Evolutionary conservation across 2,888 invertebrate species (phyloP).

Genomic region (Drosophila aldrichi): DNA sequence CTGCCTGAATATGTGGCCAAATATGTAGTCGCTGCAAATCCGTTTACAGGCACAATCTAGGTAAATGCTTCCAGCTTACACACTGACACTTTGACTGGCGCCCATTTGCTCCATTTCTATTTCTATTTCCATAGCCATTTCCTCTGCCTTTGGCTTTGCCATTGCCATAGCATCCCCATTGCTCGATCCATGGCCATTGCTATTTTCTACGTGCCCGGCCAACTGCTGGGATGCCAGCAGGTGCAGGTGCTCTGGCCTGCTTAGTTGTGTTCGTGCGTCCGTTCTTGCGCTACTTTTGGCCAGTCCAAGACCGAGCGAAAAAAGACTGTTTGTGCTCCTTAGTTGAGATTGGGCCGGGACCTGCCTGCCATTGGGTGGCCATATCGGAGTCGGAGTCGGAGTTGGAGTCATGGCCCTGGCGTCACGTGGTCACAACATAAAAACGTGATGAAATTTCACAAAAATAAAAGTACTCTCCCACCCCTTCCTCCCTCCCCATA

Average conservation of each 20-base stretch:
- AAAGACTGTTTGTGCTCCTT: conserved; percentile 39
- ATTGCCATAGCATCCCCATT: conserved; percentile 4
- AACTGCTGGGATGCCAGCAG: conserved; percentile 76
- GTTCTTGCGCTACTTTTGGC: conserved; percentile 29
- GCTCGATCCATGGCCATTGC: conserved; percentile 31
- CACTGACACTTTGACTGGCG: conserved; percentile 79
- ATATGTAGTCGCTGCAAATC: conserved; percentile 36
- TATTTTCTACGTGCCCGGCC: conserved; percentile 67
- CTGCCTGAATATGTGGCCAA: conserved; percentile 52
- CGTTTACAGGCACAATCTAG: conserved; percentile 63
- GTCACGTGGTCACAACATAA: conserved; percentile 86
- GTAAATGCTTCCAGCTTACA: conserved; percentile 76
- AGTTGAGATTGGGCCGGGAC: conserved; percentile 46
- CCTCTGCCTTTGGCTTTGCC: conserved; percentile 5
- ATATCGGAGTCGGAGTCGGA: conserved; percentile 40
- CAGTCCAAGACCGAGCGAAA: conserved; percentile 42
- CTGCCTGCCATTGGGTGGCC: conserved; percentile 35
- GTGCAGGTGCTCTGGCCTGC: conserved; percentile 72
- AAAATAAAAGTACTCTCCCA: conserved; percentile 75
- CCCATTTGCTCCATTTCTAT: conserved; percentile 53
- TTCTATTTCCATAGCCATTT: conserved; percentile 36
- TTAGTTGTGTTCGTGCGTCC: conserved; percentile 44
- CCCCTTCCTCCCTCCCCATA: background rate
- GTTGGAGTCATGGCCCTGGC: conserved; percentile 69
- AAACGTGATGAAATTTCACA: conserved; percentile 85